Base-by-base conservation (phyloP, 2,113 vertebrate species). In the Trochalopteron elliotii region DNA sequence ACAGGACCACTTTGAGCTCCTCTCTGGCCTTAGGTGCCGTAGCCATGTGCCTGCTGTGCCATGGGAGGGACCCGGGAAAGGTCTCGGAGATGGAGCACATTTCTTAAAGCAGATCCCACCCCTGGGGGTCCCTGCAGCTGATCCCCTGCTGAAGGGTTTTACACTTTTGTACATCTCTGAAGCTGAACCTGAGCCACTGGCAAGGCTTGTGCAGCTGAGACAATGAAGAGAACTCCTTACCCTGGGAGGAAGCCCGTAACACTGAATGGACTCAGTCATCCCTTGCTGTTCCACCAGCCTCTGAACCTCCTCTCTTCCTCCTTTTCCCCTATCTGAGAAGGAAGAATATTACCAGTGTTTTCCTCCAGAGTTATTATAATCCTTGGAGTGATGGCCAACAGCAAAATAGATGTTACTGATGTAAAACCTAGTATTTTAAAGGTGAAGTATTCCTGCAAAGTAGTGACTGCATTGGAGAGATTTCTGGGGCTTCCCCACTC, bases 401-500 rank as follows among this genome's bases (percentile, higher is more conserved):
- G 89, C 95, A 87, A 93, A 81, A 40, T 87, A 93, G 84, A 79
- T 89, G 92, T 96, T 96, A 89, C 95, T 94, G 93, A 87, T 94
- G 87, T 90, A 79, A 93, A 95, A 87, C 63, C 91, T 84, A 89
- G 80, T 94, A 45, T 96, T 94, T 93, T 91, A 89, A 92, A 96
- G 94, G 90, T 93, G 95, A 96, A 96, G 76, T 96, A 92, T 96
- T 97, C 95, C 93, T 97, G 95, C 94, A 93, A 95, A 69, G 72
- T 85, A 89, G 92, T 94, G 93, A 97, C 96, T 96, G 87, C 93
- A 44, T 77, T 55, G 79, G 96, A 95, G 88, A 93, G 88, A 69
- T 94, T 89, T 85, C 89, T 87, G 97, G 96, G 96, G 97, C 96
- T 97, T 97, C 76, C 97, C 97, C 93, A 83, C 90, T 96, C 94